Evolutionary conservation across 2,888 invertebrate species (phyloP).

Genomic region (Macroteleia sp.): DNA sequence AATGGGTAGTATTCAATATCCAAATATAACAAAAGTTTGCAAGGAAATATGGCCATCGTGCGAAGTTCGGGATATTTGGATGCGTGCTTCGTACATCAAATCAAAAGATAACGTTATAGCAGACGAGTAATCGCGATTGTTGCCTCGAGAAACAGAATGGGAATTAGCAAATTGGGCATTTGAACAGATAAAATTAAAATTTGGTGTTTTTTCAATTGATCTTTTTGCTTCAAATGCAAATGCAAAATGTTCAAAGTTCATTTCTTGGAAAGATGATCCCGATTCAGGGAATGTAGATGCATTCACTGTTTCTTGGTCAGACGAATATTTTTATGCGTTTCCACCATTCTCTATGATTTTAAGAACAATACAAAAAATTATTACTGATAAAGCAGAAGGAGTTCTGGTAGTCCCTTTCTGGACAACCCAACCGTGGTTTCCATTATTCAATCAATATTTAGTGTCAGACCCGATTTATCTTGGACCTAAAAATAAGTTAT

Average conservation of each 20-base stretch:
- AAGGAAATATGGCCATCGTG: neutral
- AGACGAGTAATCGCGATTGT: neutral
- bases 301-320: too few relatives aligned
- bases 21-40: neutral
- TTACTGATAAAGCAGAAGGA: neutral
- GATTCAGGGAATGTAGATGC: too few relatives aligned
- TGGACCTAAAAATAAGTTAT: too few relatives aligned
- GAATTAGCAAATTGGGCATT: too few relatives aligned
- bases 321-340: neutral
- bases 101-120: neutral
- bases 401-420: neutral
- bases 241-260: too few relatives aligned
- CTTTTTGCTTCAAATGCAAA: too few relatives aligned
- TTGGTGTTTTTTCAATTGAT: too few relatives aligned
- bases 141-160: too few relatives aligned
- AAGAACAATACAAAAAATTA: neutral
- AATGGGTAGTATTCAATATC: neutral
- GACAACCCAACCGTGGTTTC: neutral
- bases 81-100: neutral
- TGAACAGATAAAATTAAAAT: too few relatives aligned
- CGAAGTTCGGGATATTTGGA: neutral
- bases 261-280: too few relatives aligned
- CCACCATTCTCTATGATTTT: neutral
- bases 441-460: neutral
- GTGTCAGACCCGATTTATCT: too few relatives aligned